phyloP scores from a whole-genome alignment of 2,888 invertebrate species.

The Tenthredo distinguenda region DNA sequence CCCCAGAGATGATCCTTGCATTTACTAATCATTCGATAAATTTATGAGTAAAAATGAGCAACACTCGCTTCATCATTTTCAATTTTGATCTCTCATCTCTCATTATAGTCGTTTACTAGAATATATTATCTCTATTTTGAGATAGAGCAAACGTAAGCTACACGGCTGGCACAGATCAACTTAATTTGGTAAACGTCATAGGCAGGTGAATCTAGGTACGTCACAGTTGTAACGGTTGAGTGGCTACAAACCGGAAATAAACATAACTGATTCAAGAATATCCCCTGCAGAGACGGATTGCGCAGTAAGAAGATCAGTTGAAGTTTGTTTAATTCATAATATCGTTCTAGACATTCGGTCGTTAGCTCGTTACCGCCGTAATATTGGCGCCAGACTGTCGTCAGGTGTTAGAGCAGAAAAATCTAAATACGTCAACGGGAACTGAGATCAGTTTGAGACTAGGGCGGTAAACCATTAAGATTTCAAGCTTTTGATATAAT shows the following conservation, averaged over 20 bases:
- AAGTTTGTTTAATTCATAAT: slow-evolving; percentile 31
- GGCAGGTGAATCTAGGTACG: neutral
- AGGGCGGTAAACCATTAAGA: slow-evolving; percentile 5
- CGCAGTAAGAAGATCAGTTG: neutral
- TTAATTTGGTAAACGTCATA: slow-evolving; percentile 31
- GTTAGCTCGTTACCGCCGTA: slow-evolving; percentile 35
- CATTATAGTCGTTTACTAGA: neutral
- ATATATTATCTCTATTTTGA: slow-evolving; percentile 28
- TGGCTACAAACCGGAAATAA: slow-evolving; percentile 43
- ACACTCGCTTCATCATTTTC: neutral
- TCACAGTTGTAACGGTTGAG: slow-evolving; percentile 7
- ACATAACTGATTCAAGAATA: slow-evolving; percentile 33
- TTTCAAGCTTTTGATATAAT: slow-evolving; percentile 17
- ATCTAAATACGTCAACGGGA: slow-evolving; percentile 33
- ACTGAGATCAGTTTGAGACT: slow-evolving; percentile 1
- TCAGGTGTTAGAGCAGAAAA: slow-evolving; percentile 26
- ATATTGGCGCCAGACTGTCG: slow-evolving; percentile 40
- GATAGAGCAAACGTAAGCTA: neutral
- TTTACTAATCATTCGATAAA: neutral
- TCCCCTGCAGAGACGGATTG: neutral
- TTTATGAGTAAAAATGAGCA: neutral
- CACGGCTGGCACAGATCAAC: slow-evolving; percentile 20
- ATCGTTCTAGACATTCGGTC: slow-evolving; percentile 14
- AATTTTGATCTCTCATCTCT: neutral
- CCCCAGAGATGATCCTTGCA: neutral